Evolutionary conservation across 2,797 vertebrate species (phyloP).

Genomic region (Sciaenops ocellatus): DNA sequence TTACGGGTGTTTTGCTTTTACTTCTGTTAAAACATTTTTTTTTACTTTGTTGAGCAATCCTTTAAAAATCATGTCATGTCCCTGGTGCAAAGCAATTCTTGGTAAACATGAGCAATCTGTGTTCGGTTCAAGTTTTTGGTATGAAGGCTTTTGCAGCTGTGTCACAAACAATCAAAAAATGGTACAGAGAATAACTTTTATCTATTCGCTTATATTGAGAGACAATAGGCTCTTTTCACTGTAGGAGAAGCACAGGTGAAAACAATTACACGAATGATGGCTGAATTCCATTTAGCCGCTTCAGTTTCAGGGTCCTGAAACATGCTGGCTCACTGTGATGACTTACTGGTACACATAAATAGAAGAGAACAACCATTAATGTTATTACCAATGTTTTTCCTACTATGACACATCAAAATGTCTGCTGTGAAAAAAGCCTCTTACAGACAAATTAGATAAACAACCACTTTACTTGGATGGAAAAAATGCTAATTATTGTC

Average conservation of each 20-base stretch:
- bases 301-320: not conserved
- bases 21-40: not conserved
- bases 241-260: constrained; percentile 11
- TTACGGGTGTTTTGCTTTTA: not conserved
- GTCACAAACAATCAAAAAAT: constrained; percentile 15
- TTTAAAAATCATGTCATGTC: constrained; percentile 18
- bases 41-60: constrained; percentile 15
- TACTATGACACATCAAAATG: not conserved
- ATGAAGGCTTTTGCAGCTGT: constrained; percentile 24
- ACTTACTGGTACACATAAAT: not conserved
- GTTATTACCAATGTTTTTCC: not conserved
- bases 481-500: not conserved
- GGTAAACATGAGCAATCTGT: constrained; percentile 18
- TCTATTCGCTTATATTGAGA: not conserved
- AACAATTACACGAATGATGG: constrained; percentile 7
- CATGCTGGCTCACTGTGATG: not conserved
- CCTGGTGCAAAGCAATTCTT: constrained; percentile 26
- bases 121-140: constrained; percentile 4
- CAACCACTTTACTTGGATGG: not conserved
- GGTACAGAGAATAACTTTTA: not conserved
- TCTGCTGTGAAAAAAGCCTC: not conserved
- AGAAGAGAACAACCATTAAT: not conserved
- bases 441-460: not conserved
- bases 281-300: constrained; percentile 4
- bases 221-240: not conserved